Conservation (phyloP, 2,113 vertebrate species). For the Illadopsis cleaveri region DNA sequence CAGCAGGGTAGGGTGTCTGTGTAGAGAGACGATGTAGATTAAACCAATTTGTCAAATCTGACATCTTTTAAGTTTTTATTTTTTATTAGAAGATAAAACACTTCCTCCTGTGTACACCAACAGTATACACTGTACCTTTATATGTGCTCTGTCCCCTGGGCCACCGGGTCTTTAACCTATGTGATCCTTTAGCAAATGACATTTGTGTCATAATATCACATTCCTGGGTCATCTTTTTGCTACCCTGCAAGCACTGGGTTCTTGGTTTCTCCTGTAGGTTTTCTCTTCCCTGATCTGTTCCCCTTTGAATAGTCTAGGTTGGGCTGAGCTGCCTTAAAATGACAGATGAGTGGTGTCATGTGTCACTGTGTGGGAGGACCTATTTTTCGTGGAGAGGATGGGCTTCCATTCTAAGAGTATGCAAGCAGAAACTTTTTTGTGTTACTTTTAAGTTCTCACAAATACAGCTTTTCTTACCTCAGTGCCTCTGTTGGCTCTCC, state of each 20-base stretch:
- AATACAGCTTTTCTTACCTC: background rate
- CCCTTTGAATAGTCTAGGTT: background rate
- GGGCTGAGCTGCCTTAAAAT: background rate
- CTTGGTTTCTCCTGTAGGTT: background rate
- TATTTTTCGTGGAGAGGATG: background rate
- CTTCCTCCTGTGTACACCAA: background rate
- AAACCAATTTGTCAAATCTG: background rate
- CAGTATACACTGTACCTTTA: background rate
- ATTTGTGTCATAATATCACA: accelerated
- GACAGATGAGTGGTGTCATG: background rate
- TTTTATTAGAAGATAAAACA: background rate
- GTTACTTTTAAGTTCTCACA: background rate
- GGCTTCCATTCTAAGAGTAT: background rate
- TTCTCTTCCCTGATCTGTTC: background rate
- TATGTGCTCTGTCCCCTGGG: background rate
- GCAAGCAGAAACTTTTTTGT: background rate
- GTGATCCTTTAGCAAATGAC: background rate
- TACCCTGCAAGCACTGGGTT: background rate
- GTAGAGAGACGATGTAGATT: background rate
- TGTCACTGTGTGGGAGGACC: background rate
- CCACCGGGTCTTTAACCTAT: too few relatives aligned
- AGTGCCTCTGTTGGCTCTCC: background rate
- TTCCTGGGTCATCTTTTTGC: background rate
- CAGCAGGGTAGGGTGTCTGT: background rate
- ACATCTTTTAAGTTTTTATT: background rate